Conservation (phyloP, 35 echinoderm and acorn worm genomes). For the Hemicentrotus pulcherrimus region DNA sequence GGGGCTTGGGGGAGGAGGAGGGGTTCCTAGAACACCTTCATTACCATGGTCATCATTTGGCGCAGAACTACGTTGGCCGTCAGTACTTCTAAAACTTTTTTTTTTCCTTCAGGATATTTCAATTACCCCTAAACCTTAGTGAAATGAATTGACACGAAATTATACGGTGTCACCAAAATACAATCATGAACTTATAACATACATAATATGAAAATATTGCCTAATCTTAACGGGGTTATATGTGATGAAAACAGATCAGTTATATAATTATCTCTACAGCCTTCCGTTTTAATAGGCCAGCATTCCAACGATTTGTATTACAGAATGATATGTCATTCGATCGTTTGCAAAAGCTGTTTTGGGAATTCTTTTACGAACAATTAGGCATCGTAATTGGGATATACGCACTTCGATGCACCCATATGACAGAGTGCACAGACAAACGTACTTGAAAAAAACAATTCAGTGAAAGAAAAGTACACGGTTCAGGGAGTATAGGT, state of each 20-base stretch:
- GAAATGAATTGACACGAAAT: neutral
- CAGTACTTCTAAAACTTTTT: too few species aligned
- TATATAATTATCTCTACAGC: neutral
- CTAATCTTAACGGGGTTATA: neutral
- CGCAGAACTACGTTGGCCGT: too few species aligned
- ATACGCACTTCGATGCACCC: neutral
- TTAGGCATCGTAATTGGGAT: neutral
- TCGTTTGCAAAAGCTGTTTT: neutral
- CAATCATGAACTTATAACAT: neutral
- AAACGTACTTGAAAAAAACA: neutral
- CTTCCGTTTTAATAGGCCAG: neutral
- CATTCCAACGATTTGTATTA: neutral
- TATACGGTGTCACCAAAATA: neutral
- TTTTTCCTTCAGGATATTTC: too few species aligned
- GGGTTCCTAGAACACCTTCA: too few species aligned
- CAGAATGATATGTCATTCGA: neutral
- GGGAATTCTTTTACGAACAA: neutral
- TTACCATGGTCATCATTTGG: too few species aligned
- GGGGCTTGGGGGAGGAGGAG: too few species aligned
- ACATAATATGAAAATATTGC: too few species aligned
- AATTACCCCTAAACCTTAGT: too few species aligned
- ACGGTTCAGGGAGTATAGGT: neutral
- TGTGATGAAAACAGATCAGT: neutral
- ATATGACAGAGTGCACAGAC: neutral
- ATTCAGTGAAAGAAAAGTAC: neutral